A percentile compares a stretch with the other conserved stretches of the same genome.
Evolutionary conservation across 2,797 vertebrate species (phyloP).

Genomic region (Sebastolobus alascanus): DNA sequence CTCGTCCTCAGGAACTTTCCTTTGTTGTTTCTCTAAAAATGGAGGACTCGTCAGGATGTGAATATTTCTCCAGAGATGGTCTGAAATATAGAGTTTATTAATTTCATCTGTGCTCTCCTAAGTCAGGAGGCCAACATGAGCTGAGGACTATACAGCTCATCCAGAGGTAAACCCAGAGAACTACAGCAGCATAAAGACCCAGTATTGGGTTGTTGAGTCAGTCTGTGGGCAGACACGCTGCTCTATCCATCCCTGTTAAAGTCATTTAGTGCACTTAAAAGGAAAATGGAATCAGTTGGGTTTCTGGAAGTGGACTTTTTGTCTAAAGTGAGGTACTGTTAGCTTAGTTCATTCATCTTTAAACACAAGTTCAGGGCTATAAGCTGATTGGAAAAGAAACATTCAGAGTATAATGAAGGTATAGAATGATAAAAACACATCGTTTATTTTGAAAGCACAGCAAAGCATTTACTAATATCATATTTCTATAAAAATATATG

Average conservation of each 20-base stretch:
- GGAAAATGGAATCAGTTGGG: neutral
- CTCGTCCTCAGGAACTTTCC: neutral
- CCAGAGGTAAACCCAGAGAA: conserved; percentile 6
- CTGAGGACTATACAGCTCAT: conserved; percentile 18
- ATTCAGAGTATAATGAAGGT: too few relatives aligned
- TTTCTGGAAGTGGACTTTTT: neutral
- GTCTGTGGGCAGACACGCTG: neutral
- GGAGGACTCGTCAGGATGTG: neutral
- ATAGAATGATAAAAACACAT: too few relatives aligned
- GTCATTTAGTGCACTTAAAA: conserved; percentile 27
- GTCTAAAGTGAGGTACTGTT: too few relatives aligned
- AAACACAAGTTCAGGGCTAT: neutral
- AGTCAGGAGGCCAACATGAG: conserved; percentile 18
- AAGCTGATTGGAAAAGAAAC: neutral
- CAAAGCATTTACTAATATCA: too few relatives aligned
- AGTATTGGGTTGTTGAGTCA: neutral
- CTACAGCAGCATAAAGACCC: conserved; percentile 8
- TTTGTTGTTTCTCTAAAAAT: neutral
- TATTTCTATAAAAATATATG: too few relatives aligned
- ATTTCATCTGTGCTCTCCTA: conserved; percentile 37
- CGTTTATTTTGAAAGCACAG: too few relatives aligned
- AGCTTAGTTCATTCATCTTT: too few relatives aligned
- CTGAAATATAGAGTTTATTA: conserved; percentile 29
- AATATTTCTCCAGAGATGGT: neutral
- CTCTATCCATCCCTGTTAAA: neutral